Evolutionary conservation across 2,797 vertebrate genomes (phyloP).

Genomic region (Epinephelus awoara): DNA sequence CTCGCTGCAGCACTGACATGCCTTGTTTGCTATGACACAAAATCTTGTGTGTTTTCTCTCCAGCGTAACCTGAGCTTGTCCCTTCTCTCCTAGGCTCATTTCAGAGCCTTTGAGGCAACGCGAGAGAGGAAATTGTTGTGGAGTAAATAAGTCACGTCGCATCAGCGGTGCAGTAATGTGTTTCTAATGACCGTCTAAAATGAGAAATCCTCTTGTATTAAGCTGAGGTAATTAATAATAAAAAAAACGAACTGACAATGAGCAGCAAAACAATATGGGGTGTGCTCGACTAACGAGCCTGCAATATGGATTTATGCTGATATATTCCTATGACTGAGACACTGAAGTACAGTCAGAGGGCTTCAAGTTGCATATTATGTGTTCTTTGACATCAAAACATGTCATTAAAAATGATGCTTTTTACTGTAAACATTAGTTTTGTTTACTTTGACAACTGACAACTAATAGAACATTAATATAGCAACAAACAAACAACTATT

Average conservation of each 20-base stretch:
- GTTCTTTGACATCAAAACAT: conserved; percentile 41
- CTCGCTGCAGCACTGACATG: conserved; percentile 28
- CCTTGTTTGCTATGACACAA: conserved; percentile 47
- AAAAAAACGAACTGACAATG: conserved; percentile 65
- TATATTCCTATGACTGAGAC: conserved; percentile 56
- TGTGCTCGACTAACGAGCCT: conserved; percentile 60
- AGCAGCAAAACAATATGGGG: conserved; percentile 60
- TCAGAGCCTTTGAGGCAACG: conserved; percentile 63
- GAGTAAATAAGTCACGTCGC: conserved; percentile 79
- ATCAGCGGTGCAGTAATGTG: conserved; percentile 78
- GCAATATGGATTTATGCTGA: conserved; percentile 73
- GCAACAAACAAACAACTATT: no score
- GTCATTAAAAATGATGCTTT: conserved; percentile 21
- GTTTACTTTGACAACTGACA: background rate
- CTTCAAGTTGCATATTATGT: conserved; percentile 23
- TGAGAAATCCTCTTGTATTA: conserved; percentile 79
- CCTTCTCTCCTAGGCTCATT: conserved; percentile 56
- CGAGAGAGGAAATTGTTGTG: conserved; percentile 68
- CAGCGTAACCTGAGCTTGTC: conserved; percentile 27
- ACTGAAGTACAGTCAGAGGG: conserved; percentile 26
- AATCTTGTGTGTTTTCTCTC: conserved; percentile 46
- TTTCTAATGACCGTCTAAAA: conserved; percentile 82
- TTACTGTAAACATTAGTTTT: conserved; percentile 28
- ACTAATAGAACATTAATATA: background rate
- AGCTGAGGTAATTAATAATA: conserved; percentile 79